Evolutionary conservation across 2,888 invertebrate species (phyloP).

Genomic region (Disparrhopalites patrizii): DNA sequence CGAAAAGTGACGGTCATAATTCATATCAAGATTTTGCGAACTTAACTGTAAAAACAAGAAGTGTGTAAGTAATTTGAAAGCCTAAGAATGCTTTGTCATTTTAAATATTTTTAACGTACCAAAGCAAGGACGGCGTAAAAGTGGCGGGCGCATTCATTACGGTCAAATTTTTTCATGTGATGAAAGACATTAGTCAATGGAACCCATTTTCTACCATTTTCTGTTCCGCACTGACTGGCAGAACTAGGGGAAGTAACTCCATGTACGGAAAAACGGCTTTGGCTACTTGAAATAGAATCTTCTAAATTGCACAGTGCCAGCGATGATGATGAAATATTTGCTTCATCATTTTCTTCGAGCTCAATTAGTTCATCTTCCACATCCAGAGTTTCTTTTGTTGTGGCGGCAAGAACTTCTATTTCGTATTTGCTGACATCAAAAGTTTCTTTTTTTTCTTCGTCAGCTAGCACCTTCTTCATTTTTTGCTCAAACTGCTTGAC

Average conservation of each 20-base stretch:
- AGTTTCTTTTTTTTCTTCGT: constrained; percentile 44
- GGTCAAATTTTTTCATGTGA: constrained; percentile 45
- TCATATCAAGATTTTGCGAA: constrained; percentile 45
- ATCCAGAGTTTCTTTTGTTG: neutral
- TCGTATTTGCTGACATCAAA: constrained; percentile 47
- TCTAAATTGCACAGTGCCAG: constrained; percentile 29
- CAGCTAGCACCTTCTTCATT: constrained; percentile 43
- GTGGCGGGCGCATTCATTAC: constrained; percentile 43
- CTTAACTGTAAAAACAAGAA: constrained; percentile 39
- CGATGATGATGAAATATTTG: neutral
- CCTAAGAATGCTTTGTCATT: too few species aligned
- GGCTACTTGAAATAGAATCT: constrained; percentile 25
- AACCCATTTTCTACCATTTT: constrained; percentile 38
- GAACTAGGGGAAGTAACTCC: constrained; percentile 12
- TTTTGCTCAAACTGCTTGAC: constrained; percentile 45
- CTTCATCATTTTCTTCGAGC: constrained; percentile 1
- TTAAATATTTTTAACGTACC: constrained; percentile 30
- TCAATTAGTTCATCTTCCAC: constrained; percentile 16
- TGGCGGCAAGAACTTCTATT: constrained; percentile 43
- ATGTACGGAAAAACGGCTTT: neutral
- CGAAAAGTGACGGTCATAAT: constrained; percentile 45
- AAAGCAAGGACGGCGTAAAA: constrained; percentile 47
- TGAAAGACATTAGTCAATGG: constrained; percentile 40
- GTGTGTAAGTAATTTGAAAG: too few species aligned
- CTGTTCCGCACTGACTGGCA: neutral